These are phyloP conservation scores for Stichodactyla mertensii DNA, from an alignment of 64 coral and sea anemone genomes.

Conservation along the genomic window DNA sequence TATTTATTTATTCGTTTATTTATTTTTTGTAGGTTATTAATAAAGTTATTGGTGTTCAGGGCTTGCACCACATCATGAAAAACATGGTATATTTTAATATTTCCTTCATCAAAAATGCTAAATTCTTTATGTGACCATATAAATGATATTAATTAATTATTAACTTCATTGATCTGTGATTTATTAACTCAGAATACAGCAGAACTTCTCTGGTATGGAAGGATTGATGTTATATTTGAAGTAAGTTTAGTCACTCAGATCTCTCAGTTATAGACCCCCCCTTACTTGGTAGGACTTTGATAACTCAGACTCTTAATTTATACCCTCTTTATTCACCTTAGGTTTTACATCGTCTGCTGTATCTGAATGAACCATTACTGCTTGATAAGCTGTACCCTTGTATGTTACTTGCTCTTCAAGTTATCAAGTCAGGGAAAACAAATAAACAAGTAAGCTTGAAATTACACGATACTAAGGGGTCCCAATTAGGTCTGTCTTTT, in stretches of 20 bases:
- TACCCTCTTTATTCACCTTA: neutral
- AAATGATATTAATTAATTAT: too few relatives aligned
- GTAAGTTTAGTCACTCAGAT: neutral
- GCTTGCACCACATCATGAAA: slow-evolving; percentile 1
- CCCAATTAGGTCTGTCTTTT: neutral
- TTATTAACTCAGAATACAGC: neutral
- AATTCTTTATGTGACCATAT: too few relatives aligned
- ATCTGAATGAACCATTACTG: neutral
- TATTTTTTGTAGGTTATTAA: neutral
- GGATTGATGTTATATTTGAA: slow-evolving; percentile 19
- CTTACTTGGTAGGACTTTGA: too few relatives aligned
- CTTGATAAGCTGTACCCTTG: neutral
- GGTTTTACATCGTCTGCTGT: neutral
- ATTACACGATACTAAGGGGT: neutral
- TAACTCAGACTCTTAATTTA: neutral
- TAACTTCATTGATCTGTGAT: neutral
- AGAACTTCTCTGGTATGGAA: slow-evolving; percentile 16
- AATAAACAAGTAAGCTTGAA: neutral
- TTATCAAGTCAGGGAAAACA: neutral
- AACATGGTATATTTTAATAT: neutral
- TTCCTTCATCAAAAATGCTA: too few relatives aligned
- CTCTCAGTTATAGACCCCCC: too few relatives aligned
- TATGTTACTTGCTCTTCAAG: neutral
- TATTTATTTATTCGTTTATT: neutral
- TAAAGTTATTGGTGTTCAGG: neutral